A percentile compares a stretch with the other conserved stretches of the same genome.
These are phyloP conservation scores for Chaitophorus viminalis DNA, from an alignment of 2,888 invertebrate genomes.

Conservation along the genomic window DNA sequence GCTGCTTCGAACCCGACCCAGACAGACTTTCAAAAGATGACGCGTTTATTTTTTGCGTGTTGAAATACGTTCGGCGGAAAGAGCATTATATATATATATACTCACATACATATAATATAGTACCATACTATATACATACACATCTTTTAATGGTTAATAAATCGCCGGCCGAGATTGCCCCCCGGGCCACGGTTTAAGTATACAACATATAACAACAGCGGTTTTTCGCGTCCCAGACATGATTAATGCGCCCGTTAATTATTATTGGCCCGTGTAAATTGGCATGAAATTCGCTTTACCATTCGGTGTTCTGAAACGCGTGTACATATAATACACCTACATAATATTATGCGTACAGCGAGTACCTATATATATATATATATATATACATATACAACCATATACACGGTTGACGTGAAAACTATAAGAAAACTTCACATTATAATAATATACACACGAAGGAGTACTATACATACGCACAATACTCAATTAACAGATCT, in stretches of 20 bases:
- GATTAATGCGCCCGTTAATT: slow-evolving; percentile 47
- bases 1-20: background rate
- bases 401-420: background rate
- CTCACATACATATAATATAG: too few relatives aligned
- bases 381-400: too few relatives aligned
- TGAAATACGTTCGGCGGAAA: slow-evolving; percentile 8
- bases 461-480: background rate
- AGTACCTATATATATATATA: too few relatives aligned
- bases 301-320: background rate
- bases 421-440: slow-evolving; percentile 1
- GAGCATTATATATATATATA: too few relatives aligned
- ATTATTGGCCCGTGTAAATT: slow-evolving; percentile 44
- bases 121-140: too few relatives aligned
- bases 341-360: too few relatives aligned
- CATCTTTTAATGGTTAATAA: background rate
- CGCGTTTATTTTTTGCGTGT: background rate
- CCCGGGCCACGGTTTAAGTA: slow-evolving; percentile 4
- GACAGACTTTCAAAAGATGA: background rate
- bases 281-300: slow-evolving; percentile 30
- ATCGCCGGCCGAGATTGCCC: background rate
- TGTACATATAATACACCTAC: too few relatives aligned
- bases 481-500: slow-evolving; percentile 12
- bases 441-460: background rate
- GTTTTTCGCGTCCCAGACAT: slow-evolving; percentile 8
- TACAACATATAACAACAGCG: background rate